phyloP scores from a whole-genome alignment of 1,140 invertebrate genomes.

The Drosophila nebulosa region DNA sequence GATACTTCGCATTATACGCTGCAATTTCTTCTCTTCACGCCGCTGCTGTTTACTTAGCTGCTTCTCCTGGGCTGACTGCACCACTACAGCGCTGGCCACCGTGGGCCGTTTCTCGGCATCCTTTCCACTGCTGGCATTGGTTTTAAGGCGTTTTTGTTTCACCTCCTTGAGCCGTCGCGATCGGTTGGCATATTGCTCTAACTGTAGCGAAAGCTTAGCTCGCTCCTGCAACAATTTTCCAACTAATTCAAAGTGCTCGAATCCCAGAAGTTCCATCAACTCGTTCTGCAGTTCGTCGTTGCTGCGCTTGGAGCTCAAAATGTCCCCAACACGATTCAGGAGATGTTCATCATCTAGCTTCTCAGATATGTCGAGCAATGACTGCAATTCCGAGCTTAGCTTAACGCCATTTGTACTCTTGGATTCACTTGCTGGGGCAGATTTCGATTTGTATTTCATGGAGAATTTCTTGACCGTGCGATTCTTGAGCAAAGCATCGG shows the following conservation, averaged over 20 bases:
- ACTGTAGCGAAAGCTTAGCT: constrained; percentile 83
- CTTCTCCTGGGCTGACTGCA: constrained; percentile 93
- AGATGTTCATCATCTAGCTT: constrained; percentile 85
- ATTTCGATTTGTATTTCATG: constrained; percentile 79
- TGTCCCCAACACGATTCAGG: constrained; percentile 83
- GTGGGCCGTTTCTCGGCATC: constrained; percentile 52
- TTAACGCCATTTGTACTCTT: constrained; percentile 27
- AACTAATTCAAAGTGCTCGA: constrained; percentile 93
- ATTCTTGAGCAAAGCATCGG: constrained; percentile 52
- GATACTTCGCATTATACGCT: constrained; percentile 84
- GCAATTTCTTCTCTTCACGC: constrained; percentile 93
- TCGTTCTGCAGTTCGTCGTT: constrained; percentile 92
- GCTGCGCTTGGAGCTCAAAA: constrained; percentile 84
- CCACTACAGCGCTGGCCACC: constrained; percentile 83
- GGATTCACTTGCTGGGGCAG: constrained; percentile 66
- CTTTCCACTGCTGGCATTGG: constrained; percentile 3
- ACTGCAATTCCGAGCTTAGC: constrained; percentile 80
- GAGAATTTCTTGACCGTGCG: constrained; percentile 54
- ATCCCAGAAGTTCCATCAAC: constrained; percentile 92
- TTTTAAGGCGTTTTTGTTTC: constrained; percentile 42
- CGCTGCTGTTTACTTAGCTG: constrained; percentile 89
- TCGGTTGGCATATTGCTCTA: constrained; percentile 70
- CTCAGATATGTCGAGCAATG: constrained; percentile 45
- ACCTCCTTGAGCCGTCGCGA: constrained; percentile 63
- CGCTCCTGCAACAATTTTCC: constrained; percentile 89